Evolutionary conservation across 2,113 vertebrate genomes (phyloP).

Genomic region (Copsychus sechellarum): DNA sequence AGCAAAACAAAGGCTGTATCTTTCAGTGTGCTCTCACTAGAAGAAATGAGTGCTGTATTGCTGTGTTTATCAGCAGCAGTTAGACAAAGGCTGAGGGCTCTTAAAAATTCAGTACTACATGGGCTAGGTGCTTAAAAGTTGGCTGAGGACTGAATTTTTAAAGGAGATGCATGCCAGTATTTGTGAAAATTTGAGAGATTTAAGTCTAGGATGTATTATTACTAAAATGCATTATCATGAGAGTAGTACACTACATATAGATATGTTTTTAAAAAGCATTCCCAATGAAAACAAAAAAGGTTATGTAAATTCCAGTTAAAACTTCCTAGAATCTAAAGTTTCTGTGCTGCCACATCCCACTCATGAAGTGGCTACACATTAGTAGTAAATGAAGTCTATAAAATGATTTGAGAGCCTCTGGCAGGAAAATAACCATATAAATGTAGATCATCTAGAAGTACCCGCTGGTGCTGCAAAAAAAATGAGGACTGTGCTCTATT

Average conservation of each 20-base stretch:
- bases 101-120: neutral
- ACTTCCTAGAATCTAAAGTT: neutral
- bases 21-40: neutral
- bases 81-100: neutral
- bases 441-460: neutral
- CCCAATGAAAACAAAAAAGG: neutral
- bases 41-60: neutral
- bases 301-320: neutral
- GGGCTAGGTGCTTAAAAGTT: neutral
- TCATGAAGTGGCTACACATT: neutral
- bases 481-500: neutral
- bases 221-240: neutral
- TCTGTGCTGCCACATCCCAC: neutral
- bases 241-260: fast-evolving
- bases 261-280: neutral
- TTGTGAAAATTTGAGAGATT: neutral
- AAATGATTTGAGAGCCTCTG: neutral
- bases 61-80: neutral
- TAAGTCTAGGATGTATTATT: neutral
- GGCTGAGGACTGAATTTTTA: neutral
- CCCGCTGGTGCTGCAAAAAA: neutral
- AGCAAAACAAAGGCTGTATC: neutral
- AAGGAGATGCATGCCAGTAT: neutral
- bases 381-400: neutral
- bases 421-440: neutral